Conservation (phyloP, 2,797 vertebrate species). For the Sebastes variabilis region DNA sequence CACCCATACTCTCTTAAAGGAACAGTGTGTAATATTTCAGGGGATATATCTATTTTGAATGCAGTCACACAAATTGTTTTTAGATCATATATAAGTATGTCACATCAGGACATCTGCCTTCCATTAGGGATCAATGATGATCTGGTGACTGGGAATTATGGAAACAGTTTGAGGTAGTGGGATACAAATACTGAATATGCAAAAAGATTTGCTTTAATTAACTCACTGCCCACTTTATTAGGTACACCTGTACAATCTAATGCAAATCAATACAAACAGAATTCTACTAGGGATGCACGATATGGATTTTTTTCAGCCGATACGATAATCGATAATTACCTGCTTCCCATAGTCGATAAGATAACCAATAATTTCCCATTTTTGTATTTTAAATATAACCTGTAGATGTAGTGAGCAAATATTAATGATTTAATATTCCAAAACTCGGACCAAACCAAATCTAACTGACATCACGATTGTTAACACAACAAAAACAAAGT, state of each 20-base stretch:
- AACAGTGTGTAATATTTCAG: too few relatives aligned
- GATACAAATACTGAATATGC: background rate
- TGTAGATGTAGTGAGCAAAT: too few relatives aligned
- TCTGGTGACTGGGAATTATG: background rate
- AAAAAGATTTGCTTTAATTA: background rate
- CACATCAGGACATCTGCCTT: background rate
- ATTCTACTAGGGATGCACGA: too few relatives aligned
- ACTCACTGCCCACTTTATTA: background rate
- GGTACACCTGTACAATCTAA: background rate
- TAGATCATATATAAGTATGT: background rate
- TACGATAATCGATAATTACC: too few relatives aligned
- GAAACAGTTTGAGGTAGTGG: background rate
- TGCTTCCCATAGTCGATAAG: too few relatives aligned
- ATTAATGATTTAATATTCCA: too few relatives aligned
- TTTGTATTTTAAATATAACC: too few relatives aligned
- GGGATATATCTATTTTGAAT: background rate
- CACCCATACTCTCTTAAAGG: background rate
- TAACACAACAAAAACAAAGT: too few relatives aligned
- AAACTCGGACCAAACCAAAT: too few relatives aligned
- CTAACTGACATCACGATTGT: too few relatives aligned
- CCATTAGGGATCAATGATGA: background rate
- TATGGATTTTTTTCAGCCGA: too few relatives aligned
- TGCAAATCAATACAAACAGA: background rate
- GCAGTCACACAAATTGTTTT: background rate
- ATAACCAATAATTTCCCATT: too few relatives aligned